Evolutionary conservation across 2,888 invertebrate species (phyloP), one percentile per base, ranked within the genome.

Genomic region (Drosophila recens): DNA sequence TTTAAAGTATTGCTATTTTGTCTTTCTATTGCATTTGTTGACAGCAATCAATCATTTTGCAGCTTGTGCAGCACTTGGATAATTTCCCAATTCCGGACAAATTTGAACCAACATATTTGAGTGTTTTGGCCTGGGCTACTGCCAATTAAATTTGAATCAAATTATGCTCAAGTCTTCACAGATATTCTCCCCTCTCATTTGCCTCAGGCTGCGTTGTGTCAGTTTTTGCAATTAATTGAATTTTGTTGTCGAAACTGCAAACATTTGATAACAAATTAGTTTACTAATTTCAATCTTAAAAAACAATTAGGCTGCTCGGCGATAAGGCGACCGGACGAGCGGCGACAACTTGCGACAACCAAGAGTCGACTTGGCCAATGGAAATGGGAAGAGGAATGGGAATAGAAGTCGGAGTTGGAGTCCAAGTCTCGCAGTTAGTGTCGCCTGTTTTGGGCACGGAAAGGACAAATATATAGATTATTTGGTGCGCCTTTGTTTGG

Each of bases 231-330:
- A 87, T 89, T 90, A 90, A 89, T 87, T 89, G 84, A 87, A 90
- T 89, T 87, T 80, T 79, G 79, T 81, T 82, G 85, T 86, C 69
- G 81, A 77, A 90, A 86, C 87, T 87, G 89, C 77, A 89, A 89
- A 89, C 87, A 89, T 87, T 89, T 90, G 87, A 87, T 89, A 89
- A 89, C 89, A 90, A 89, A 89, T 90, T 89, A 83, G 89, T 89
- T 89, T 89, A 89, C 82, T 87, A 89, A 87, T 90, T 90, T 90
- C 82, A 86, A 90, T 88, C 88, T 89, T 87, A 82, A 87, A 89
- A 89, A 89, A 87, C 90, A 89, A 89, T 89, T 90, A 82, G 79
- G 85, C 82, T 80, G 64, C 72, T 64, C 68, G 51, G 62, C 75
- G 75, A 79, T 80, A 77, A 69, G 68, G 51, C 73, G 51, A 45